Evolutionary conservation across 1,140 invertebrate species (phyloP).

Genomic region (Pogonomyrmex californicus): DNA sequence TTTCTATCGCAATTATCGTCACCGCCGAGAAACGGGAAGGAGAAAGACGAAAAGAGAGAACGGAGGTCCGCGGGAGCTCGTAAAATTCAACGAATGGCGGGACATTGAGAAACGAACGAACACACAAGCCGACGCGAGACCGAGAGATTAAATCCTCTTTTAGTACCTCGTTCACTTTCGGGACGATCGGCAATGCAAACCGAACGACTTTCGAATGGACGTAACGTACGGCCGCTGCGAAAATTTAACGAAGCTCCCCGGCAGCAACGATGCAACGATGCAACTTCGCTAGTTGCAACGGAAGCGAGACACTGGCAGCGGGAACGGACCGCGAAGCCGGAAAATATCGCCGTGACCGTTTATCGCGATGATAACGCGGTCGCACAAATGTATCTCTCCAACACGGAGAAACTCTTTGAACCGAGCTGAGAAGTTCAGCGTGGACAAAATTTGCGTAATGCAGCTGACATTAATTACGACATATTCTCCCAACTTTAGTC

Average conservation of each 20-base stretch:
- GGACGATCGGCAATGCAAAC: constrained; percentile 12
- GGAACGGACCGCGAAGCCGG: constrained; percentile 27
- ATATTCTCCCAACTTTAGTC: not conserved
- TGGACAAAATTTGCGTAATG: not conserved
- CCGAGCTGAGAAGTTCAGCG: not conserved
- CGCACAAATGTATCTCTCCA: not conserved
- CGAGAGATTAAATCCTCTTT: constrained; percentile 58
- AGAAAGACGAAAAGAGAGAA: not conserved
- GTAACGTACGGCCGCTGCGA: constrained; percentile 62
- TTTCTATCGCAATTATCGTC: constrained; percentile 55
- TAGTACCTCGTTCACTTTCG: constrained; percentile 50
- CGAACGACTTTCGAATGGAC: constrained; percentile 56
- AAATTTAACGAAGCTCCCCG: constrained; percentile 71
- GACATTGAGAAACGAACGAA: constrained; percentile 41
- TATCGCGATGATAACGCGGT: constrained; percentile 68
- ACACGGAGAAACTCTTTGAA: constrained; percentile 16
- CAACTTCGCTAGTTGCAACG: constrained; percentile 59
- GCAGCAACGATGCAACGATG: constrained; percentile 41
- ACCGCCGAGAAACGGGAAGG: too few species aligned
- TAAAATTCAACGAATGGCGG: constrained; percentile 29
- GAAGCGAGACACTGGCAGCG: constrained; percentile 54
- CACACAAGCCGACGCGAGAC: constrained; percentile 14
- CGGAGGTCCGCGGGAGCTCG: not conserved
- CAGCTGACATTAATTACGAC: not conserved
- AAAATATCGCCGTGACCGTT: constrained; percentile 69